phyloP scores from a whole-genome alignment of 2,888 invertebrate species.

The Lysandra bellargus region DNA sequence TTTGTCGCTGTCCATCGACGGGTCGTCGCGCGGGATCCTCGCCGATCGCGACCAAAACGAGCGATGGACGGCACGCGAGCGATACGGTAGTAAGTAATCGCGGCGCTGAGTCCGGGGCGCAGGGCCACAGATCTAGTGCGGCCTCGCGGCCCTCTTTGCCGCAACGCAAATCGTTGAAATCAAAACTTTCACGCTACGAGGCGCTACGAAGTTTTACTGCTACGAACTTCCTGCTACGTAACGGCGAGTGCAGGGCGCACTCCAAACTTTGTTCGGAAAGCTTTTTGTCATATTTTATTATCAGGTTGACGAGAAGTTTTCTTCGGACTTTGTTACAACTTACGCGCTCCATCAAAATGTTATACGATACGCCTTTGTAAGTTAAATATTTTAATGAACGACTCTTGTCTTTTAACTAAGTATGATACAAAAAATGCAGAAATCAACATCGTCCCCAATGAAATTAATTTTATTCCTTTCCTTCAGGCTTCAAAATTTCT shows the following conservation, averaged over 20 bases:
- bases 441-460: too few relatives aligned
- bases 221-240: constrained; percentile 80
- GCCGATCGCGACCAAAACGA: neutral
- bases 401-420: neutral
- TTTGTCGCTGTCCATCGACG: constrained; percentile 52
- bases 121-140: constrained; percentile 71
- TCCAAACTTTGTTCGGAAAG: constrained; percentile 78
- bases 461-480: neutral
- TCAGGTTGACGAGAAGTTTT: constrained; percentile 65
- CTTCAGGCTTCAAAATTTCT: neutral
- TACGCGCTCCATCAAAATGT: constrained; percentile 36
- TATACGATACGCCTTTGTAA: constrained; percentile 12
- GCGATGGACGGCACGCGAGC: constrained; percentile 47
- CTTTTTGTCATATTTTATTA: constrained; percentile 78
- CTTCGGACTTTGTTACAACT: constrained; percentile 36
- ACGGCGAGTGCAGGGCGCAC: constrained; percentile 71
- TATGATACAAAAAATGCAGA: neutral
- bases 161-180: constrained; percentile 81
- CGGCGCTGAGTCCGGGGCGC: constrained; percentile 50
- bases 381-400: neutral
- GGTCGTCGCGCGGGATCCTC: constrained; percentile 18
- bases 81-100: constrained; percentile 31
- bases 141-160: constrained; percentile 75
- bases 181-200: constrained; percentile 81
- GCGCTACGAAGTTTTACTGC: constrained; percentile 80